Evolutionary conservation across 2,888 invertebrate species (phyloP).

Genomic region (Abrostola tripartita): DNA sequence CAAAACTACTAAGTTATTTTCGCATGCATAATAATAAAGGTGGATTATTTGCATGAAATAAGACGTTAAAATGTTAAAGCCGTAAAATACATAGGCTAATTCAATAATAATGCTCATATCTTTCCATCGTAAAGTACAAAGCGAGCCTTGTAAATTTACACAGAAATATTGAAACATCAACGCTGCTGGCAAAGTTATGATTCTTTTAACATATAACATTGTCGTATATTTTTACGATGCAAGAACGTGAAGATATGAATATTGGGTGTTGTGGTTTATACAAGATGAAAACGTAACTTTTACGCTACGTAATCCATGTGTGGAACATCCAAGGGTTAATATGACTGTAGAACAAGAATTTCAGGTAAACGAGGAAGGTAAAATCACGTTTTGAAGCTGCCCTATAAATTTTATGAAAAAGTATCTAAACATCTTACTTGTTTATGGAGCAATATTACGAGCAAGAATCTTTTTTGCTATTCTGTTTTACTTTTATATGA

Average conservation of each 20-base stretch:
- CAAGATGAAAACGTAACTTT: slow-evolving; percentile 63
- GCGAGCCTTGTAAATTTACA: slow-evolving; percentile 48
- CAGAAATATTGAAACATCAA: slow-evolving; percentile 62
- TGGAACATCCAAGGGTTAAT: slow-evolving; percentile 25
- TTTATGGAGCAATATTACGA: no score
- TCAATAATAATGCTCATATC: slow-evolving; percentile 43
- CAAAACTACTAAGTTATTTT: no score
- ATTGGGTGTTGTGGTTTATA: slow-evolving; percentile 63
- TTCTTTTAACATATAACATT: slow-evolving; percentile 62
- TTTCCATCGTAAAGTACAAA: slow-evolving; percentile 40
- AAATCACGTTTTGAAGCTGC: slow-evolving; percentile 18
- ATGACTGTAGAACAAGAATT: slow-evolving; percentile 18
- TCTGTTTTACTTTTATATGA: background rate
- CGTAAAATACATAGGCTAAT: slow-evolving; percentile 26
- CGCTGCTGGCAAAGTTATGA: slow-evolving; percentile 58
- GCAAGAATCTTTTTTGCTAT: no score
- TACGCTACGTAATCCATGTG: slow-evolving; percentile 22
- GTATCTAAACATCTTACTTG: no score
- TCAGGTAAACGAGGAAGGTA: slow-evolving; percentile 25
- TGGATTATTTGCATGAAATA: no score
- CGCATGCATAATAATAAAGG: no score
- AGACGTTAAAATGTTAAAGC: background rate
- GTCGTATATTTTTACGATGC: slow-evolving; percentile 69
- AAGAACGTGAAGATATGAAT: slow-evolving; percentile 61
- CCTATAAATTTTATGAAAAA: background rate